Conservation (phyloP, 2,797 vertebrate genomes). For the Gadopsis marmoratus region DNA sequence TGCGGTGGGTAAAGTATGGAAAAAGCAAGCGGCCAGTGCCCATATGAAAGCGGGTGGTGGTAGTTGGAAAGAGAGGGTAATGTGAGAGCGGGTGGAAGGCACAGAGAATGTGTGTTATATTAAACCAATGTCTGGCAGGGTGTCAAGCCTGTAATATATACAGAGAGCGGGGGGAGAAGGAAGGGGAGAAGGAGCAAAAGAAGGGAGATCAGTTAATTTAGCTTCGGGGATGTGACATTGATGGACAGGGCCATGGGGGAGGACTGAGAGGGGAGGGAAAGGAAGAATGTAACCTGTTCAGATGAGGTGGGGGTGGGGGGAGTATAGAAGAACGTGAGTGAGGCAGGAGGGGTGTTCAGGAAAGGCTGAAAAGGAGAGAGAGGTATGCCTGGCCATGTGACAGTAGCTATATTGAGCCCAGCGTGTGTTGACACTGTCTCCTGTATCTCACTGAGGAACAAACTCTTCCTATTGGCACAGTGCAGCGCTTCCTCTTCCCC, state of each 20-base stretch:
- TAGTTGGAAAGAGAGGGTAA: constrained; percentile 80
- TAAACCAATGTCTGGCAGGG: constrained; percentile 80
- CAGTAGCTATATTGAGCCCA: constrained; percentile 87
- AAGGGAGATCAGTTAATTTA: constrained; percentile 77
- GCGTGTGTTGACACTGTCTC: constrained; percentile 86
- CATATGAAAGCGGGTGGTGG: constrained; percentile 76
- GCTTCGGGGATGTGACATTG: constrained; percentile 71
- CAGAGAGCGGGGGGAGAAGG: constrained; percentile 52
- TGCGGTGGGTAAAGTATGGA: constrained; percentile 78
- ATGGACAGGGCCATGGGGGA: constrained; percentile 60
- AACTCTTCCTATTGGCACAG: constrained; percentile 86
- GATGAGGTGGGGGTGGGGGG: background rate
- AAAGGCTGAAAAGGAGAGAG: constrained; percentile 74
- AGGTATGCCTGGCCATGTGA: constrained; percentile 83
- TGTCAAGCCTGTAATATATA: constrained; percentile 75
- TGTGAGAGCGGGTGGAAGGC: constrained; percentile 76
- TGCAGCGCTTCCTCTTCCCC: constrained; percentile 69
- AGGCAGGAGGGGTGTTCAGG: constrained; percentile 59
- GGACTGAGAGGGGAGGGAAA: constrained; percentile 40
- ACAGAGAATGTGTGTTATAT: constrained; percentile 81
- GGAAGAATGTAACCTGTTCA: constrained; percentile 65
- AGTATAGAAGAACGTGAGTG: constrained; percentile 52
- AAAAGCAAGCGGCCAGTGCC: constrained; percentile 71
- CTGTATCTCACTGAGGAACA: constrained; percentile 86
- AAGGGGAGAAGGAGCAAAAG: constrained; percentile 56